Base-by-base conservation (phyloP, 2,797 vertebrate genomes). In the Clarias pachynema region DNA sequence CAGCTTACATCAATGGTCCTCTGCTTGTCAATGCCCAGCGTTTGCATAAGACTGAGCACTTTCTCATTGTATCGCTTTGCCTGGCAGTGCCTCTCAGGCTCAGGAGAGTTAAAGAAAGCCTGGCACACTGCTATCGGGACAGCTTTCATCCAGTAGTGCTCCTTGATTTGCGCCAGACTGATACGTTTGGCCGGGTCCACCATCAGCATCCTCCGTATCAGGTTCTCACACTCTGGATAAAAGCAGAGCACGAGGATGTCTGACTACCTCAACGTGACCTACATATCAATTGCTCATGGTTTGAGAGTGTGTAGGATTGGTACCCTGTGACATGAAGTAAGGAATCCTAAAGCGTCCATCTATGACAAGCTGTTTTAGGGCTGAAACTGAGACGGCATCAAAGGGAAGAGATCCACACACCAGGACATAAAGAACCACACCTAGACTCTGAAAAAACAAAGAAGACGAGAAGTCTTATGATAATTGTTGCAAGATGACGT, bases 321-420 rank as follows among this genome's bases (percentile, higher is more conserved):
- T 80, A 97, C 96, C 96, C 96, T 97, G 96, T 69, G 96, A 96
- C 96, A 97, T 96, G 86, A 96, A 97, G 89, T 96, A 97, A 0
- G 96, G 96, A 89, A 97, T 96, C 85, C 96, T 94, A 91, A 97
- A 97, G 87, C 95, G 95, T 85, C 96, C 96, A 91, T 96, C 96
- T 79, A 96, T 93, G 59, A 97, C 95, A 5, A 96, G 91, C 89
- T 96, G 96, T 86, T 96, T 94, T 89, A 97, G 93, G 89, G 95
- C 94, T 34, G 96, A 96, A 69, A 97, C 96, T 0, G 96, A 95
- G 8, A 95, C 95, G 66, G 95, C 96, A 31, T 96, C 96, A 3
- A 97, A 97, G 84, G 96, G 96, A 62, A 97, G 89, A 0, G 96
- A 95, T 86, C 96, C 96, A 85, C 96, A 97, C 80, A 97, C 96